Evolutionary conservation across 2,888 invertebrate genomes (phyloP), one percentile per base, ranked within the genome.

Genomic region (Epistrophella euchroma): DNA sequence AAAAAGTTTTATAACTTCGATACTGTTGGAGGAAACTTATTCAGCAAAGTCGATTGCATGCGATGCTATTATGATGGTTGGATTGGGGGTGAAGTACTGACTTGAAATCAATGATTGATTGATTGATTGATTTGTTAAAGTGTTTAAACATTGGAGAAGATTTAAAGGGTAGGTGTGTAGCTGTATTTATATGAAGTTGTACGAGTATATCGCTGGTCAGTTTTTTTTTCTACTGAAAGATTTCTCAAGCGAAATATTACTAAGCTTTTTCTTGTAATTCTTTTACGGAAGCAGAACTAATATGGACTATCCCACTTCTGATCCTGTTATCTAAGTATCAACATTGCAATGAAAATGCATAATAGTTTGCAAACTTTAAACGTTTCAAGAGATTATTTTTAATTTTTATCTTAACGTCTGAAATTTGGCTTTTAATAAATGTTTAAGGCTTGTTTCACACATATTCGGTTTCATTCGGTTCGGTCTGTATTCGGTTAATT

Each of bases 51-150:
- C 40, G 19, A 22, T 66, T 55, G 56, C 32, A 32, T 58, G 47
- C 11, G 25, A 32, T 58, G 11, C 45, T 13, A 43, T 37, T 37
- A 10, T 1, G 15, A 22, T 60, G 37, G 37, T 60, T 60, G 66
- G 37, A 22, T 60, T 60, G 66, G 32, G 32, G 45, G 37, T 40
- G 35, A 32, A 37, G 58, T 43, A 76, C 71, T 76, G 77, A 66
- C 72, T 50, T 43, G 66, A 40, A 72, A 60, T 43, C 58, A 64
- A 43, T 45, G 64, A 45, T 64, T 64, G 64, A 64, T 64, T 84
- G 64, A 64, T 64, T 84, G 75, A 84, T 84, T 84, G 84, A 84
- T 84, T 75, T 45, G 66, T 19, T 47, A 62, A 45, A 15, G 56
- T 47, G 40, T 45, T 66, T 70, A 81, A 64, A 45, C 64, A 64